phyloP scores from a whole-genome alignment of 2,113 vertebrate genomes.

The Coracopsis vasa region DNA sequence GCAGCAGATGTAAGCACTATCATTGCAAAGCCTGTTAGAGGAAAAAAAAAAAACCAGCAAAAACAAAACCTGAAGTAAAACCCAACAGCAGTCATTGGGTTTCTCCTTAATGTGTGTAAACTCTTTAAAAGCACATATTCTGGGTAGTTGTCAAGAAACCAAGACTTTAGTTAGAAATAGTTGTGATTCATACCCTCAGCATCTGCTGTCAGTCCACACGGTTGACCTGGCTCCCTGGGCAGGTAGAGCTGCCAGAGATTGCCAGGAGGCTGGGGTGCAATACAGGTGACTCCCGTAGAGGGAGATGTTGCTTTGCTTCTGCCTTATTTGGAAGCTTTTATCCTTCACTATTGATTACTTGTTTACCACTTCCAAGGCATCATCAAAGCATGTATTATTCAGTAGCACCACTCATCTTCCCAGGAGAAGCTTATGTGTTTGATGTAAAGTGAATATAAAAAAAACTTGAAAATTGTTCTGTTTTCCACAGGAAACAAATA shows the following conservation, averaged over 20 bases:
- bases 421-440: not conserved
- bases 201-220: not conserved
- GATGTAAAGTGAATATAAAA: not conserved
- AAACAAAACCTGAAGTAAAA: not conserved
- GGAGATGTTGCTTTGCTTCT: constrained; percentile 16
- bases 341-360: not conserved
- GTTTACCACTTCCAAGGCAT: not conserved
- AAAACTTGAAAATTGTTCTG: not conserved
- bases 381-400: not conserved
- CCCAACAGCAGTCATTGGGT: not conserved
- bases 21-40: not conserved
- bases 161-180: not conserved
- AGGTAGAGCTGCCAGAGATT: not conserved
- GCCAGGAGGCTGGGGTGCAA: not conserved
- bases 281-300: not conserved
- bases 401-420: not conserved
- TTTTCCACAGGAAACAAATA: not conserved
- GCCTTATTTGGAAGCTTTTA: not conserved
- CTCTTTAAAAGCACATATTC: not conserved
- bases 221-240: not conserved
- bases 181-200: not conserved
- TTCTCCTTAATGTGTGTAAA: not conserved
- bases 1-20: not conserved
- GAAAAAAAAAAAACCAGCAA: too few relatives aligned
- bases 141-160: not conserved